phyloP scores from a whole-genome alignment of 1,140 invertebrate species.

The Capitella teleta region DNA sequence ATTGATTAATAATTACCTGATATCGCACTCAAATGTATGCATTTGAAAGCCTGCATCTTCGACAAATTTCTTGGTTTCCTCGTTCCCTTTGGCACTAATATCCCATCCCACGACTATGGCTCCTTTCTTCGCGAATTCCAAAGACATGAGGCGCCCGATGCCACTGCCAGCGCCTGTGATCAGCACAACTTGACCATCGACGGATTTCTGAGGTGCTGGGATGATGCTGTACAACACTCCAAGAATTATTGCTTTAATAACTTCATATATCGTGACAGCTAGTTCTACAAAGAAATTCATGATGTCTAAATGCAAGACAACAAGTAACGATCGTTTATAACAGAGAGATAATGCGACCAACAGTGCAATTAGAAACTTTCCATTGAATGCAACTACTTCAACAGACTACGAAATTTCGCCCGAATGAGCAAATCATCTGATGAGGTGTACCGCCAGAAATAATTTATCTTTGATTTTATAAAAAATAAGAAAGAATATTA shows the following conservation, averaged over 20 bases:
- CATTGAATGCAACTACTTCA: no score
- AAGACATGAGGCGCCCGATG: conserved; percentile 70
- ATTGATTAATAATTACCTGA: conserved; percentile 17
- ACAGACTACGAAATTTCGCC: no score
- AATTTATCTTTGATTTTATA: no score
- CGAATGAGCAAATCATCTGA: no score
- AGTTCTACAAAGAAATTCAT: conserved; percentile 22
- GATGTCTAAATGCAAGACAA: no score
- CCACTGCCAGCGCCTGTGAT: conserved; percentile 49
- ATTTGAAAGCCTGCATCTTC: conserved; percentile 53
- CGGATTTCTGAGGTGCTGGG: conserved; percentile 28
- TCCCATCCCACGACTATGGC: conserved; percentile 82
- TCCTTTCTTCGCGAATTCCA: conserved; percentile 64
- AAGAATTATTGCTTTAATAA: conserved; percentile 19
- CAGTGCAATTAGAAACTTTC: no score
- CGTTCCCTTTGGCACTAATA: conserved; percentile 62
- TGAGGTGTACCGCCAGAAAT: no score
- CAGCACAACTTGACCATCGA: conserved; percentile 56
- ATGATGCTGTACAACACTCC: conserved; percentile 23
- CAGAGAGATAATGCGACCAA: no score
- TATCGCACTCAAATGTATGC: conserved; percentile 51
- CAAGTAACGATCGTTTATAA: no score
- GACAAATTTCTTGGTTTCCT: conserved; percentile 60
- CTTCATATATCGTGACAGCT: conserved; percentile 16
- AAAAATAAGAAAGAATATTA: no score